Evolutionary conservation across 2,797 vertebrate species (phyloP).

Genomic region (Valencia hispanica): DNA sequence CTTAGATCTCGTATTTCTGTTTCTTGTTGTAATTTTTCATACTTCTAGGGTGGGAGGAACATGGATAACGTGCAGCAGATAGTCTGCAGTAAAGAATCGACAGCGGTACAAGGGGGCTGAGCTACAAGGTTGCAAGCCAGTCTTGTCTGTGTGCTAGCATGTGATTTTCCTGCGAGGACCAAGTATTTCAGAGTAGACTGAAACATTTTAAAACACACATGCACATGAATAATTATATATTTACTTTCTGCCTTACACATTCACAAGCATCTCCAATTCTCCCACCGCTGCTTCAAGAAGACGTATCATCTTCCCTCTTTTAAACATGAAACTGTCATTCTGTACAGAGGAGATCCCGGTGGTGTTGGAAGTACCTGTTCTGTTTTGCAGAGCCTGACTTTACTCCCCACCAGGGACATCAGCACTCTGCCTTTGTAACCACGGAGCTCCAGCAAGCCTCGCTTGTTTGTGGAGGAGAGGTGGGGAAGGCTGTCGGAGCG

Average conservation of each 20-base stretch:
- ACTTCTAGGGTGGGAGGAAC: not conserved
- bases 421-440: slow-evolving; percentile 95
- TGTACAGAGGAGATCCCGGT: slow-evolving; percentile 61
- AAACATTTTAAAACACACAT: slow-evolving; percentile 23
- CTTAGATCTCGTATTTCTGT: not conserved
- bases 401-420: slow-evolving; percentile 89
- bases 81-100: not conserved
- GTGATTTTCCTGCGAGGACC: not conserved
- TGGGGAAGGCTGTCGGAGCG: slow-evolving; percentile 63
- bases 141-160: not conserved
- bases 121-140: not conserved
- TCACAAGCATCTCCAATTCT: slow-evolving; percentile 40
- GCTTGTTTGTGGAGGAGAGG: slow-evolving; percentile 85
- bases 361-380: slow-evolving; percentile 88
- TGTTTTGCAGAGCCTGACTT: slow-evolving; percentile 95
- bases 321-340: slow-evolving; percentile 69
- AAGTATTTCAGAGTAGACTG: slow-evolving; percentile 5
- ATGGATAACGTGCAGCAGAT: not conserved
- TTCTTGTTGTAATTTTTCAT: not conserved
- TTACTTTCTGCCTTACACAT: slow-evolving; percentile 44
- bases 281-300: slow-evolving; percentile 45
- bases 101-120: not conserved
- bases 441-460: slow-evolving; percentile 90
- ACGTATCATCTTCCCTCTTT: slow-evolving; percentile 49
- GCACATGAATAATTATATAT: slow-evolving; percentile 14